A percentile compares a stretch with the other conserved stretches of the same genome.
Conservation (phyloP, 2,888 invertebrate species). For the Pseudococcus viburni region DNA sequence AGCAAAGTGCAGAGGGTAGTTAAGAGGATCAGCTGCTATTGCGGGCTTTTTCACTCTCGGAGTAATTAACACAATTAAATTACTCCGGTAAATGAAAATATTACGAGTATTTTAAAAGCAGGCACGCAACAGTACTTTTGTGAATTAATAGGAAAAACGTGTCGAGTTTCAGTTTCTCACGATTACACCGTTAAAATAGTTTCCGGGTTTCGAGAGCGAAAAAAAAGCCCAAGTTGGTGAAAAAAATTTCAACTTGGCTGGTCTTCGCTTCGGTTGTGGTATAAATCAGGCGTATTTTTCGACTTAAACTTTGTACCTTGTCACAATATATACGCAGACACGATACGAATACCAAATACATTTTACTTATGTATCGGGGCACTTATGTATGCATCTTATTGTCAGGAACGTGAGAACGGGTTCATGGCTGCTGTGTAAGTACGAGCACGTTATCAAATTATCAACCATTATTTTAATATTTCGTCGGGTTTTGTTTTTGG, state of each 20-base stretch:
- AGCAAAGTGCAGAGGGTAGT: background rate
- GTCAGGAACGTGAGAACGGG: constrained; percentile 27
- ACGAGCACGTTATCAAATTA: background rate
- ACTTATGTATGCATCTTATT: constrained; percentile 3
- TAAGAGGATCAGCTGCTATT: background rate
- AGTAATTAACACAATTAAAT: constrained; percentile 27
- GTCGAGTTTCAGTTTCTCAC: constrained; percentile 29
- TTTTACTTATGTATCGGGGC: background rate
- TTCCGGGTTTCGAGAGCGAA: background rate
- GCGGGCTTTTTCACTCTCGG: background rate
- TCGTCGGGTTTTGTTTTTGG: background rate
- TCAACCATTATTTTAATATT: constrained; percentile 5
- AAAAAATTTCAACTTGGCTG: constrained; percentile 2
- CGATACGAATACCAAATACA: constrained; percentile 7
- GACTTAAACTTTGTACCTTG: constrained; percentile 31
- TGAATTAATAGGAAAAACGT: constrained; percentile 29
- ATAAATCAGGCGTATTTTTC: constrained; percentile 8
- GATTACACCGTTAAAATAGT: constrained; percentile 35
- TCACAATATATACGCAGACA: constrained; percentile 10
- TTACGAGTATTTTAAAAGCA: constrained; percentile 29
- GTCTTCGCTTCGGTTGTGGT: background rate
- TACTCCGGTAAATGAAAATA: constrained; percentile 26
- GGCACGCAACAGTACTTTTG: constrained; percentile 27
- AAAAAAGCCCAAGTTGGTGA: background rate
- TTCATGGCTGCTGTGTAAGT: background rate